Conservation (phyloP, 2,113 vertebrate species). For the Elephas maximus region DNA sequence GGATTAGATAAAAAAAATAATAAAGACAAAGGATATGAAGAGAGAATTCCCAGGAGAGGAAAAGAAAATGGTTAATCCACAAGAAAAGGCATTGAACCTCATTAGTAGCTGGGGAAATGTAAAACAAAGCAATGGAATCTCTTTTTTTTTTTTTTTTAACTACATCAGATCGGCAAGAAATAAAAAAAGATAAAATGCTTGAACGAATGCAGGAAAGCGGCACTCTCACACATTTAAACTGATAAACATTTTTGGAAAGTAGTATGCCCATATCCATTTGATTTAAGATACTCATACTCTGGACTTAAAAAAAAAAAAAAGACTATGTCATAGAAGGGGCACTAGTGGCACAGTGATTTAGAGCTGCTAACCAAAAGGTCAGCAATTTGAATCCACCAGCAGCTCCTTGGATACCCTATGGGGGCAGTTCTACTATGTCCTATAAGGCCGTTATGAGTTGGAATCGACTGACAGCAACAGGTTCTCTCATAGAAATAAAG, state of each 20-base stretch:
- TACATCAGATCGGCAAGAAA: constrained; percentile 30
- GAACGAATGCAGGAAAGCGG: constrained; percentile 22
- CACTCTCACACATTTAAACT: constrained; percentile 17
- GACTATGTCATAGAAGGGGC: too few relatives aligned
- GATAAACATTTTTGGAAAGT: constrained; percentile 24
- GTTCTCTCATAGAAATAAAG: background rate
- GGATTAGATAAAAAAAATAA: background rate
- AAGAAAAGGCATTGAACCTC: background rate
- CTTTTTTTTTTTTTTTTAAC: constrained; percentile 1
- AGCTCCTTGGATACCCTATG: too few relatives aligned
- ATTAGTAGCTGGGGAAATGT: background rate
- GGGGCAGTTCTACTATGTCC: too few relatives aligned
- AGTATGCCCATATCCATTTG: background rate
- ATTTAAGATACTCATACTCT: background rate
- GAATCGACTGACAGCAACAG: too few relatives aligned
- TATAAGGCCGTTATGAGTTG: too few relatives aligned
- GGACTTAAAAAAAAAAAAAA: background rate
- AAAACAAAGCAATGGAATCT: background rate
- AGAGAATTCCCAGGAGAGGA: background rate
- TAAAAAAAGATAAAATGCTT: background rate
- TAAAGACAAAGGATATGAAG: background rate
- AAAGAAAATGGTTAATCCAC: background rate
- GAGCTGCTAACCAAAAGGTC: too few relatives aligned
- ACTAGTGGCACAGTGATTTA: too few relatives aligned
- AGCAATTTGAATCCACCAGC: too few relatives aligned